A percentile compares a stretch with the other conserved stretches of the same genome.
phyloP scores from a whole-genome alignment of 2,888 invertebrate species.

The Cyclophora punctaria region DNA sequence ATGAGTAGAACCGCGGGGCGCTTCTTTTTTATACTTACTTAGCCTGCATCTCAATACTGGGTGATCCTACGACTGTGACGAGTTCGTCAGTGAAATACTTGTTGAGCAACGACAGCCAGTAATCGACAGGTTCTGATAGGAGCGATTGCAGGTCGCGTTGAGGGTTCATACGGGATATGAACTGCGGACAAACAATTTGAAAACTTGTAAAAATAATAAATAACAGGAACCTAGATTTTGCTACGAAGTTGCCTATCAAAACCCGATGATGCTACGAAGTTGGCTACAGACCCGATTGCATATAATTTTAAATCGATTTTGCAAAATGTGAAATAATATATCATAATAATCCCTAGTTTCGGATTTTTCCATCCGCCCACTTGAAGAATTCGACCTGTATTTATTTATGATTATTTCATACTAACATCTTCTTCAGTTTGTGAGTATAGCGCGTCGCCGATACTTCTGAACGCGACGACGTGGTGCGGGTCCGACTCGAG shows the following conservation, averaged over 20 bases:
- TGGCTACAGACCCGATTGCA: too few species aligned
- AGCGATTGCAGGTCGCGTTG: conserved; percentile 77
- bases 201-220: too few species aligned
- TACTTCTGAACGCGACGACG: conserved; percentile 83
- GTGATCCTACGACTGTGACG: conserved; percentile 77
- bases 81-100: conserved; percentile 80
- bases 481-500: conserved; percentile 87
- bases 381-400: too few species aligned
- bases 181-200: conserved; percentile 47
- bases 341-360: too few species aligned
- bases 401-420: conserved; percentile 11
- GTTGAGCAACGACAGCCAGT: conserved; percentile 82
- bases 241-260: too few species aligned
- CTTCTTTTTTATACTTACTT: conserved; percentile 22
- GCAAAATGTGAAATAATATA: too few species aligned
- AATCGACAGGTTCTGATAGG: conserved; percentile 75
- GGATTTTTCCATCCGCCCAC: too few species aligned
- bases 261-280: too few species aligned
- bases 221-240: too few species aligned
- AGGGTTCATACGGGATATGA: conserved; percentile 81
- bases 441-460: conserved; percentile 90
- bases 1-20: too few species aligned
- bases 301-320: too few species aligned
- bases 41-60: conserved; percentile 55
- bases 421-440: conserved; percentile 82